Conservation (phyloP, 2,797 vertebrate species). For the Bovichtus diacanthus region DNA sequence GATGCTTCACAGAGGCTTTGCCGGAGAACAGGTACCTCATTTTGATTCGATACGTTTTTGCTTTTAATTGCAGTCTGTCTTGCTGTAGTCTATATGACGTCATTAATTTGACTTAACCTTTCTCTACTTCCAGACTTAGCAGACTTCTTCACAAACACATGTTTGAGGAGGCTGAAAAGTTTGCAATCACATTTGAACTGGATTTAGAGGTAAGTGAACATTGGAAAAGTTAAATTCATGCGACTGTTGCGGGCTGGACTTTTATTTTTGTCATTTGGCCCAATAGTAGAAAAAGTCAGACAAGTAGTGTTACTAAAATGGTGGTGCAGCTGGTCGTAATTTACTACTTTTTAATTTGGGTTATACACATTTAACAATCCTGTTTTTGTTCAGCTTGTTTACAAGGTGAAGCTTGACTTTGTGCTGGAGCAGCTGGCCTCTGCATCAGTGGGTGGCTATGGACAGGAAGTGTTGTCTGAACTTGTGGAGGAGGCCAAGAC, state of each 20-base stretch:
- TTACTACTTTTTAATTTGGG: background rate
- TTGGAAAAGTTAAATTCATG: background rate
- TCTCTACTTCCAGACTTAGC: slow-evolving; percentile 86
- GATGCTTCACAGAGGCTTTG: slow-evolving; percentile 96
- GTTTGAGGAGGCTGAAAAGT: slow-evolving; percentile 96
- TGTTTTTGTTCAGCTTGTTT: slow-evolving; percentile 88
- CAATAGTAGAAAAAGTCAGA: background rate
- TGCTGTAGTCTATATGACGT: background rate
- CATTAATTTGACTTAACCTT: background rate
- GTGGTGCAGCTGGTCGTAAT: background rate
- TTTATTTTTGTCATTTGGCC: background rate
- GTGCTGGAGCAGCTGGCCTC: slow-evolving; percentile 92
- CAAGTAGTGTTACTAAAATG: background rate
- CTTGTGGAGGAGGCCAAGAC: slow-evolving; percentile 92
- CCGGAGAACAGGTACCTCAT: slow-evolving; percentile 93
- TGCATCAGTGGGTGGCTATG: slow-evolving; percentile 82
- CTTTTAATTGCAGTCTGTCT: background rate
- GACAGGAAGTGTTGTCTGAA: slow-evolving; percentile 83
- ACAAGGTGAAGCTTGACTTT: slow-evolving; percentile 95
- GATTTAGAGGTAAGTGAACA: slow-evolving; percentile 90
- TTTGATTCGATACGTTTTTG: background rate
- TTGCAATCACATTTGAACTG: slow-evolving; percentile 93
- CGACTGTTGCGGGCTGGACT: background rate
- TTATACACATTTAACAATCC: background rate
- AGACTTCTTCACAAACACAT: slow-evolving; percentile 95